phyloP scores from a whole-genome alignment of 2,113 vertebrate species.

The Trogon melanurus region DNA sequence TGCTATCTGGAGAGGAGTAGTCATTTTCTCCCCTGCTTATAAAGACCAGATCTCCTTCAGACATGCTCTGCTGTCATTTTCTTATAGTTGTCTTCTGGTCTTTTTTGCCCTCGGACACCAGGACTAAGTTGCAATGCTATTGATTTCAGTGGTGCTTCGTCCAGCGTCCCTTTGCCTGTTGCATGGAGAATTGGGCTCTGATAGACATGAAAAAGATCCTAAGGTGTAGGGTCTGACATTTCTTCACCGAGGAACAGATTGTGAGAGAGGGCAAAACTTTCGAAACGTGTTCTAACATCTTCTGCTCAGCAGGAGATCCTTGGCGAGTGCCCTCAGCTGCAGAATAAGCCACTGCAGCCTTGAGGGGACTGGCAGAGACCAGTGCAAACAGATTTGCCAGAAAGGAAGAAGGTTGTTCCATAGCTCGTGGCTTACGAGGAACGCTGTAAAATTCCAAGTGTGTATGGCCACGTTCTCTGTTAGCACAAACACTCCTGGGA shows the following conservation, averaged over 20 bases:
- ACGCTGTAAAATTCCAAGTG: neutral
- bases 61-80: neutral
- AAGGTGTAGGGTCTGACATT: neutral
- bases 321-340: neutral
- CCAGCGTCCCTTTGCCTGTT: neutral
- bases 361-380: constrained; percentile 14
- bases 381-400: constrained; percentile 16
- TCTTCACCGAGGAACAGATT: neutral
- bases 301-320: neutral
- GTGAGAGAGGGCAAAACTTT: neutral
- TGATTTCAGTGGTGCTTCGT: neutral
- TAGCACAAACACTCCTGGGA: neutral
- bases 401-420: neutral
- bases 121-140: neutral
- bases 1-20: neutral
- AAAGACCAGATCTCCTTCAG: neutral
- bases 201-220: neutral
- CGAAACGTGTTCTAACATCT: neutral
- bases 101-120: neutral
- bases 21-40: constrained; percentile 3
- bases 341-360: neutral
- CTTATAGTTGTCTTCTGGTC: neutral
- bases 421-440: neutral
- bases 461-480: neutral
- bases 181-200: neutral